Conservation (phyloP, 2,888 invertebrate genomes). For the Tetragnatha montana region DNA sequence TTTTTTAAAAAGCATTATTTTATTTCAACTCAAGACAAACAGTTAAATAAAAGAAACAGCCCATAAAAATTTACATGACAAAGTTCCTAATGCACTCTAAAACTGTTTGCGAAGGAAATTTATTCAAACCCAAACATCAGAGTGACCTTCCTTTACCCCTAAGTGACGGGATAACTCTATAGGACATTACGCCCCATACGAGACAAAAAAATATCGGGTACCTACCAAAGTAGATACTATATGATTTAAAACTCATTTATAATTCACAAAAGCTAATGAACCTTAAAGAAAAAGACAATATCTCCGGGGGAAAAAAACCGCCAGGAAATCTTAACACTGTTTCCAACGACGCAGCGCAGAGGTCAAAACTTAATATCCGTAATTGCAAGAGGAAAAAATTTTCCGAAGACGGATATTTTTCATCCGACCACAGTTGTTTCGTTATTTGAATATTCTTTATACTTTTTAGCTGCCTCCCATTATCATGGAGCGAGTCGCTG, state of each 20-base stretch:
- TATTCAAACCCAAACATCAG: neutral
- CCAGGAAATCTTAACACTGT: constrained; percentile 45
- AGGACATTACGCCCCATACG: neutral
- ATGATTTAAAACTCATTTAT: constrained; percentile 13
- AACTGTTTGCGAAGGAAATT: neutral
- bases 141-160: neutral
- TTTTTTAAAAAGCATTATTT: no score
- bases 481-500: neutral
- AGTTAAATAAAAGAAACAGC: no score
- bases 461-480: neutral
- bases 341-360: neutral
- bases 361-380: constrained; percentile 23
- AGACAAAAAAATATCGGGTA: neutral
- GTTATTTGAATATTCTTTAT: neutral
- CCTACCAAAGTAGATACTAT: neutral
- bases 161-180: neutral
- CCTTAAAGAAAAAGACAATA: constrained; percentile 14
- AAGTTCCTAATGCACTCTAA: neutral
- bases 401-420: constrained; percentile 14
- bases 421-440: neutral
- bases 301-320: neutral
- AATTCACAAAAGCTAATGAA: neutral
- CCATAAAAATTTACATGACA: neutral
- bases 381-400: constrained; percentile 28
- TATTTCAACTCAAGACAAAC: no score